Evolutionary conservation across 2,888 invertebrate species (phyloP).

Genomic region (Diarsia dahlii): DNA sequence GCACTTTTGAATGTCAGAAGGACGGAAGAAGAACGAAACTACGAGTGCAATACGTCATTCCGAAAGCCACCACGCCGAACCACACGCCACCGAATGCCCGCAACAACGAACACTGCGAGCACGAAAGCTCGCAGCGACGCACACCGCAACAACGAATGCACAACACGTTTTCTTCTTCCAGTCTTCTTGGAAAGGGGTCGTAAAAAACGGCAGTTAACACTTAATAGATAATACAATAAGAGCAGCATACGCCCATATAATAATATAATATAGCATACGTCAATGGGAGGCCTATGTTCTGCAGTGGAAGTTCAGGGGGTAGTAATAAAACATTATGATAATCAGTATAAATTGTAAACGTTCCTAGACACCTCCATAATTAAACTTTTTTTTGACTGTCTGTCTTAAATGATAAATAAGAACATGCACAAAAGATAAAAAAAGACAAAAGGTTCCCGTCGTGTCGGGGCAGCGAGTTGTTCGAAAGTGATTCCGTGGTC

Average conservation of each 20-base stretch:
- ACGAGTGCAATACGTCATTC: too few species aligned
- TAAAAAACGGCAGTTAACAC: slow-evolving; percentile 45
- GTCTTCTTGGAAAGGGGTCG: slow-evolving; percentile 7
- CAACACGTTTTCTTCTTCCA: too few species aligned
- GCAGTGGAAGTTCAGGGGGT: slow-evolving; percentile 11
- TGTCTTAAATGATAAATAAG: not conserved
- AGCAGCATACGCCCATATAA: slow-evolving; percentile 29
- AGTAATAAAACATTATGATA: slow-evolving; percentile 30
- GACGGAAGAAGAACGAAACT: too few species aligned
- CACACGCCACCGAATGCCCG: too few species aligned
- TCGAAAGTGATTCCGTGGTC: too few species aligned
- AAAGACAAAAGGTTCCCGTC: not conserved
- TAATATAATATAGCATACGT: not conserved
- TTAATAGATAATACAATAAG: slow-evolving; percentile 58
- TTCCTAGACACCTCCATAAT: not conserved
- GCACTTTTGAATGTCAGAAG: too few species aligned
- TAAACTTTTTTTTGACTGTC: not conserved
- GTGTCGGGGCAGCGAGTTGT: too few species aligned
- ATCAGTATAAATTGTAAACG: not conserved
- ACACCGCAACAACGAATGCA: too few species aligned
- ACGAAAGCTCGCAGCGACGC: too few species aligned
- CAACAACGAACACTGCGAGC: too few species aligned
- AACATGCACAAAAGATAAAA: not conserved
- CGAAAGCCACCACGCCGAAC: too few species aligned
- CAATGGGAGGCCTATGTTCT: slow-evolving; percentile 20